phyloP scores from a whole-genome alignment of 2,797 vertebrate species.

The Agapornis canus region DNA sequence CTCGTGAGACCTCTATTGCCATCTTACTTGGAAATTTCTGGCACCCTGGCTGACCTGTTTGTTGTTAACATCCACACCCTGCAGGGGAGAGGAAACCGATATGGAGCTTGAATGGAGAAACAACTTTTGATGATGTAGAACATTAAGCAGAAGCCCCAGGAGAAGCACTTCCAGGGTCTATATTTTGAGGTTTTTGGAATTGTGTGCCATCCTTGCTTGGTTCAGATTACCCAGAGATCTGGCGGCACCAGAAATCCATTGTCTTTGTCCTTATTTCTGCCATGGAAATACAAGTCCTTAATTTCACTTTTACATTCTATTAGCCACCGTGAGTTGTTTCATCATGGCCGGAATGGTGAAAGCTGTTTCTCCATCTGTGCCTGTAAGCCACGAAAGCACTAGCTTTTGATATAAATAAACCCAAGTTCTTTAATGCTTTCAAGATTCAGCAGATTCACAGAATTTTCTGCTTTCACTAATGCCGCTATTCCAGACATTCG shows the following conservation, averaged over 20 bases:
- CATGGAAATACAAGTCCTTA: neutral
- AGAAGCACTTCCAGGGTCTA: neutral
- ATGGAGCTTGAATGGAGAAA: neutral
- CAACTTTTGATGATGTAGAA: neutral
- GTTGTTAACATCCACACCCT: neutral
- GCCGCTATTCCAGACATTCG: neutral
- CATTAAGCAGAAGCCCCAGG: neutral
- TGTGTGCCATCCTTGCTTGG: neutral
- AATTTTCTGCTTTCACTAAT: neutral
- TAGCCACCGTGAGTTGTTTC: neutral
- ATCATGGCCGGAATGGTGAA: neutral
- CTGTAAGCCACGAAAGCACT: neutral
- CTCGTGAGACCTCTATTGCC: neutral
- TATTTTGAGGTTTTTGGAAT: neutral
- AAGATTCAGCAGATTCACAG: neutral
- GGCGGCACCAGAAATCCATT: neutral
- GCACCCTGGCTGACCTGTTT: neutral
- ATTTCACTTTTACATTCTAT: neutral
- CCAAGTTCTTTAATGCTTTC: fast-evolving
- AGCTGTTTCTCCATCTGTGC: neutral
- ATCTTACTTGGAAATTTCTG: neutral
- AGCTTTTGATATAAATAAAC: neutral
- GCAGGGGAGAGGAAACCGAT: neutral
- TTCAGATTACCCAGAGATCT: neutral
- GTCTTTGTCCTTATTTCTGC: neutral